A percentile compares a stretch with the other conserved stretches of the same genome.
These are phyloP conservation scores for Acanthisitta chloris DNA, from an alignment of 2,113 vertebrate genomes.

Conservation along the genomic window DNA sequence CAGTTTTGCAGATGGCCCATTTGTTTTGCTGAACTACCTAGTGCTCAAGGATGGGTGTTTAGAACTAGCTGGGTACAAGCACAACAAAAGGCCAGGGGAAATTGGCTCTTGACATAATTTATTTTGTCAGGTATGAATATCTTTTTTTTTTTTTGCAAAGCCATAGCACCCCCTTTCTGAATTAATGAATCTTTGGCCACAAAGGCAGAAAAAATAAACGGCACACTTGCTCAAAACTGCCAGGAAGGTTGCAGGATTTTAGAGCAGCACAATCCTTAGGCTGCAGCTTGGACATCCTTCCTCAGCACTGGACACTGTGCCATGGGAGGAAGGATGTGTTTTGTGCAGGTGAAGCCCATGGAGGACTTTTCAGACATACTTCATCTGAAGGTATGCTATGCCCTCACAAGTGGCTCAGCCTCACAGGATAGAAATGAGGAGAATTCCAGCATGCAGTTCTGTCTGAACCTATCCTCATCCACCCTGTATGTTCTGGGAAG, in stretches of 20 bases:
- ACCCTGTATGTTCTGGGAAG: background rate
- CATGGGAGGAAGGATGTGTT: background rate
- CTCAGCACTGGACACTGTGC: background rate
- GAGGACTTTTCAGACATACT: background rate
- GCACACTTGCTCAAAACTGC: background rate
- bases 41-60: background rate
- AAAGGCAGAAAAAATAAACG: background rate
- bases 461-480: background rate
- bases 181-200: background rate
- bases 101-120: background rate
- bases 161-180: background rate
- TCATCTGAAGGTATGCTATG: background rate
- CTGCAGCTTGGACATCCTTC: background rate
- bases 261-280: background rate
- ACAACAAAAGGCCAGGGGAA: background rate
- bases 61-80: background rate
- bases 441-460: background rate
- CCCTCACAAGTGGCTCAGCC: background rate
- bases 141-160: background rate
- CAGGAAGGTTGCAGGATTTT: background rate
- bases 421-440: background rate
- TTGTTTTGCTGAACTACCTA: background rate
- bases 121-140: background rate
- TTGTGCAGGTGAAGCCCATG: background rate
- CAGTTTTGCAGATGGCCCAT: background rate